These are phyloP conservation scores for Talpa occidentalis DNA, from an alignment of 2,113 vertebrate genomes.

Conservation along the genomic window DNA sequence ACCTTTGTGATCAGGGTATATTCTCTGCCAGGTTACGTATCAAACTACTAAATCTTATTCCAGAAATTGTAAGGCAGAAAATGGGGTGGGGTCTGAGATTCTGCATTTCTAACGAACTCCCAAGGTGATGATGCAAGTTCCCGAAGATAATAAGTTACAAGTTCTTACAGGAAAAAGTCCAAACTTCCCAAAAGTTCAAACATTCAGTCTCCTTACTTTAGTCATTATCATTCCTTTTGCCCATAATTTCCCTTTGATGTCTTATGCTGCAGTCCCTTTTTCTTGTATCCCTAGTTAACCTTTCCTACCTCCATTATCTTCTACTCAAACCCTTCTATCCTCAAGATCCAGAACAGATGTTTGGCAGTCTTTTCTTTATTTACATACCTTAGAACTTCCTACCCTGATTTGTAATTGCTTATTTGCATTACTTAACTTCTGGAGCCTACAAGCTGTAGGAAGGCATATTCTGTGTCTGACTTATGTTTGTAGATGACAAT, in stretches of 20 bases:
- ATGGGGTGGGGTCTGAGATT: not conserved
- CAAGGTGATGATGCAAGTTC: not conserved
- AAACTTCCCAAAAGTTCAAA: not conserved
- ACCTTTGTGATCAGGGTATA: no score
- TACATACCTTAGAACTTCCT: not conserved
- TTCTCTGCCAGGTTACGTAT: no score
- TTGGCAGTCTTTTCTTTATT: not conserved
- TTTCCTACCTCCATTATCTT: not conserved
- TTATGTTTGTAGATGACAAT: not conserved
- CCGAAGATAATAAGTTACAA: not conserved
- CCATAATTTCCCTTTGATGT: not conserved
- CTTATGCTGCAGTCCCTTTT: not conserved
- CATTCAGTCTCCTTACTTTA: not conserved
- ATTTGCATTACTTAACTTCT: constrained; percentile 9
- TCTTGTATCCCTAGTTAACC: not conserved
- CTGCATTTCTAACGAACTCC: not conserved
- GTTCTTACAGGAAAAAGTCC: not conserved
- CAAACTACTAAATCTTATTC: not conserved
- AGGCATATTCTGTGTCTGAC: not conserved
- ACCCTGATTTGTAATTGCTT: not conserved
- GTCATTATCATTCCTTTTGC: not conserved
- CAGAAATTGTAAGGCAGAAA: not conserved
- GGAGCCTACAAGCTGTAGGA: not conserved
- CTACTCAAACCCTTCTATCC: not conserved
- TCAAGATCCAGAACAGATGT: not conserved